Evolutionary conservation across 2,113 vertebrate species (phyloP), one percentile per base, ranked within the genome.

Genomic region (Cheilinus undulatus): DNA sequence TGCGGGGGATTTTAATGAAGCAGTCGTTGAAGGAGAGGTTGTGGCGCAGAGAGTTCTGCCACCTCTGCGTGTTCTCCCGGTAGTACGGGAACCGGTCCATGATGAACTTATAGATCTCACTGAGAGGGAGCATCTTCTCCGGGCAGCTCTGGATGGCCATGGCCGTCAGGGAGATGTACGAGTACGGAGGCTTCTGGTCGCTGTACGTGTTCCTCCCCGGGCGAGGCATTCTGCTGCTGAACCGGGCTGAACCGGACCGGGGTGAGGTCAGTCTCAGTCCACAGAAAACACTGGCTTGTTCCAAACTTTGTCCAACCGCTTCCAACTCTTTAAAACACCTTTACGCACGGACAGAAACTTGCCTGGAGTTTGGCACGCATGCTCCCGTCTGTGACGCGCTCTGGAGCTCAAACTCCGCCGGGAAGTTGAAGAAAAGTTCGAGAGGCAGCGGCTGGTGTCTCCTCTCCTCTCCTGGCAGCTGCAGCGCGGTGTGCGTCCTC

Each of bases 51-150:
- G 97, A 98, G 93, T 99, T 99, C 89, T 99, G 97, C 97, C 97
- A 98, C 59, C 97, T 95, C 90, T 97, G 96, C 19, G 96, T 97
- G 93, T 97, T 96, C 91, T 98, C 96, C 64, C 96, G 93, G 89
- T 98, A 98, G 91, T 95, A 98, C 2, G 97, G 97, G 88, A 98
- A 97, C 27, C 96, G 93, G 80, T 98, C 96, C 96, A 97, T 98
- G 89, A 99, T 99, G 94, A 99, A 99, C 93, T 96, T 96, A 93
- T 98, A 99, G 83, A 99, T 98, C 83, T 97, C 97, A 76, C 96
- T 98, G 62, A 99, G 93, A 0, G 97, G 96, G 54, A 98, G 93
- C 97, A 98, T 98, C 94, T 98, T 98, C 90, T 98, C 96, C 19
- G 96, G 95, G 72, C 96, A 95, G 89, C 96, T 96, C 92, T 98